A percentile compares a stretch with the other conserved stretches of the same genome.
Evolutionary conservation across 2,797 vertebrate species (phyloP).

Genomic region (Poeciliopsis infans): DNA sequence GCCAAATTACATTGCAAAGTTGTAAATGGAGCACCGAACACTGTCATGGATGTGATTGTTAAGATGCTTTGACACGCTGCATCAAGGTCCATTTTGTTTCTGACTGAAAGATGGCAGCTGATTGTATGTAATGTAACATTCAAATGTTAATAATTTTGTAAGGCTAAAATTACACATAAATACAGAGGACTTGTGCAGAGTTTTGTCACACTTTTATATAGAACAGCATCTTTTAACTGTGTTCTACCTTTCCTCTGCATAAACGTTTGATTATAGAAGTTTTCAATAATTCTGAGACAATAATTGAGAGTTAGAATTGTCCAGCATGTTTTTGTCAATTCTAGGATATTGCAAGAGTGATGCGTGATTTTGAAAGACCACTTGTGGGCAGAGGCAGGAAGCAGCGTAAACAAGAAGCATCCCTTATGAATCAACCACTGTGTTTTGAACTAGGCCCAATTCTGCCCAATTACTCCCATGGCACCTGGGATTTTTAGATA

Average conservation of each 20-base stretch:
- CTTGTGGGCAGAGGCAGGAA: slow-evolving; percentile 16
- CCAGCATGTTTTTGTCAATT: not conserved
- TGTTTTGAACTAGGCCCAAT: slow-evolving; percentile 42
- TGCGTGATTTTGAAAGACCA: not conserved
- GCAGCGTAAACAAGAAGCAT: slow-evolving; percentile 9
- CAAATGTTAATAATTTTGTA: not conserved
- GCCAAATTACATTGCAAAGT: slow-evolving; percentile 33
- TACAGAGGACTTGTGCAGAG: not conserved
- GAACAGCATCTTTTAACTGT: slow-evolving; percentile 2
- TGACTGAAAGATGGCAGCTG: not conserved
- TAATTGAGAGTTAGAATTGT: not conserved
- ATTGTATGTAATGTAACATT: slow-evolving; percentile 1
- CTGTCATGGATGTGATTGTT: not conserved
- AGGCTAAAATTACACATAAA: not conserved
- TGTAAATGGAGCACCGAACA: slow-evolving; percentile 17
- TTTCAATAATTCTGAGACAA: slow-evolving; percentile 7
- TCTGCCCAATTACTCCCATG: slow-evolving; percentile 48
- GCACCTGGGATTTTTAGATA: slow-evolving; percentile 54
- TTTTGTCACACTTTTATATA: not conserved
- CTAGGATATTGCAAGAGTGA: not conserved
- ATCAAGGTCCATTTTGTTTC: slow-evolving; percentile 17
- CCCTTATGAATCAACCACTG: slow-evolving; percentile 28
- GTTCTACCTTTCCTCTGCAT: not conserved
- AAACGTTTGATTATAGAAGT: not conserved
- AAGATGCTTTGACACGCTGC: slow-evolving; percentile 18